Conservation (phyloP, 2,797 vertebrate species). For the Ctenopoma multispine region DNA sequence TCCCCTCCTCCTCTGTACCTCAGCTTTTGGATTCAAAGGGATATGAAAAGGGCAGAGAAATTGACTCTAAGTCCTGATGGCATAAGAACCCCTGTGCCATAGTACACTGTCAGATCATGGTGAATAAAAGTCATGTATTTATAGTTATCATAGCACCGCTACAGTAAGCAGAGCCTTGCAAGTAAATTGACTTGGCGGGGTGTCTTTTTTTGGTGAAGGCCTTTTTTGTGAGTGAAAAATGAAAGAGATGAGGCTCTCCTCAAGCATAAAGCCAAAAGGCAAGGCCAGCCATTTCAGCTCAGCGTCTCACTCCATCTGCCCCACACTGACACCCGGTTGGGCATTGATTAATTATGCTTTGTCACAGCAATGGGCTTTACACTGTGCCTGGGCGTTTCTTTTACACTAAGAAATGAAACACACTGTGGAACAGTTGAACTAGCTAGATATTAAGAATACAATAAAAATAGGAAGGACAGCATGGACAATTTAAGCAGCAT, state of each 20-base stretch:
- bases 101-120: constrained; percentile 67
- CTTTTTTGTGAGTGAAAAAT: constrained; percentile 65
- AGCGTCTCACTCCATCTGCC: constrained; percentile 71
- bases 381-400: constrained; percentile 41
- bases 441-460: not conserved
- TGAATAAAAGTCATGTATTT: constrained; percentile 75
- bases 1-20: constrained; percentile 31
- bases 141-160: constrained; percentile 70
- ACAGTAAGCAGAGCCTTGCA: constrained; percentile 69
- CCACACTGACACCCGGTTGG: constrained; percentile 54
- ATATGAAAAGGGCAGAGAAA: constrained; percentile 82
- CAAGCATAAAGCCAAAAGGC: constrained; percentile 72
- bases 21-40: constrained; percentile 64
- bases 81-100: constrained; percentile 66
- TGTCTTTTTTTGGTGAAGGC: constrained; percentile 56
- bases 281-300: constrained; percentile 67
- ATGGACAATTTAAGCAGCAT: not conserved
- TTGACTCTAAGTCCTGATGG: constrained; percentile 76
- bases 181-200: constrained; percentile 74
- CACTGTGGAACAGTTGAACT: constrained; percentile 12
- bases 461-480: constrained; percentile 2
- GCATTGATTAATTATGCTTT: constrained; percentile 76
- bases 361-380: constrained; percentile 58
- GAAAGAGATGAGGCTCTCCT: constrained; percentile 66
- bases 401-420: constrained; percentile 25